These are phyloP conservation scores for Crotalus adamanteus DNA, from an alignment of 2,797 vertebrate species.

Conservation along the genomic window DNA sequence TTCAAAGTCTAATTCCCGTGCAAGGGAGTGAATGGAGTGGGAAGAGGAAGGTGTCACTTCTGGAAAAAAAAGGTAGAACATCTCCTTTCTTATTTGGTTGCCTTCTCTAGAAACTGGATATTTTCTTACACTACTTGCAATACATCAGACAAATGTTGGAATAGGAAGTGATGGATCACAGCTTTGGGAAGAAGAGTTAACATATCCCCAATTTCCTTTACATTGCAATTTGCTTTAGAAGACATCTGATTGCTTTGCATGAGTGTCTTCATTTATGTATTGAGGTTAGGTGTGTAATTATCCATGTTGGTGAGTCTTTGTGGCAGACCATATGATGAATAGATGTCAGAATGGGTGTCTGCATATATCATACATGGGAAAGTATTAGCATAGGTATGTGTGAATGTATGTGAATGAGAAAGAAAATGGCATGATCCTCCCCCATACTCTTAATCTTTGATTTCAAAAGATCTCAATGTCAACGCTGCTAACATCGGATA, in stretches of 20 bases:
- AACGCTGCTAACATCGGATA: too few relatives aligned
- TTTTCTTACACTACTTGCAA: background rate
- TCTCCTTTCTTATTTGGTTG: background rate
- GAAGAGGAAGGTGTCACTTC: background rate
- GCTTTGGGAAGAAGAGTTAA: background rate
- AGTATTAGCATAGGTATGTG: background rate
- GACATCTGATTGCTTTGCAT: background rate
- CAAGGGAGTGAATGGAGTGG: background rate
- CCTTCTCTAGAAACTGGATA: background rate
- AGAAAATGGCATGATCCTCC: background rate
- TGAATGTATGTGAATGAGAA: background rate
- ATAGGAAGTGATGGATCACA: background rate
- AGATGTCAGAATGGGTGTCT: background rate
- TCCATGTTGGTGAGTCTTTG: background rate
- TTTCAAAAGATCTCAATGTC: background rate
- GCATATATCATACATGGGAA: background rate
- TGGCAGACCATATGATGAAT: background rate
- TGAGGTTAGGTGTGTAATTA: background rate
- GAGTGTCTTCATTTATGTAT: background rate
- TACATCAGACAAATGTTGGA: background rate
- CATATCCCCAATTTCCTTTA: background rate
- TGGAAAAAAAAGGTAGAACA: background rate
- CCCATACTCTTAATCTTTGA: background rate
- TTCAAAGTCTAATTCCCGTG: background rate
- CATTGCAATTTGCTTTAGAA: background rate